Conservation (phyloP, 2,113 vertebrate species). For the Mormyrus iriodes region DNA sequence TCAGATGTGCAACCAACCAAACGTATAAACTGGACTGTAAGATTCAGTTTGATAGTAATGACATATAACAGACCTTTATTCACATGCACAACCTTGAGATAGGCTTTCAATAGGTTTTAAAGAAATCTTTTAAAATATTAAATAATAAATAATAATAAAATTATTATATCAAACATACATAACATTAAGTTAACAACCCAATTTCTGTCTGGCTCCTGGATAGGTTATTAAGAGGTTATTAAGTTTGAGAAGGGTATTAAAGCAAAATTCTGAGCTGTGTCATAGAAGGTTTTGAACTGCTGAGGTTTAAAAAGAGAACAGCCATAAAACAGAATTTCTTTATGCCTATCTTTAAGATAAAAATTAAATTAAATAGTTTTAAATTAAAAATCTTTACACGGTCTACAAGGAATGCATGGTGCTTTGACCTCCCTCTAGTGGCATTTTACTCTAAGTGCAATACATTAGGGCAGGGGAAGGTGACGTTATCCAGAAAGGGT, state of each 20-base stretch:
- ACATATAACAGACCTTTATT: not conserved
- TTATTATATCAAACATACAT: too few relatives aligned
- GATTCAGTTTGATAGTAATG: not conserved
- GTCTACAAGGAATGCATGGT: not conserved
- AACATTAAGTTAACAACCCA: too few relatives aligned
- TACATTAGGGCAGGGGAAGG: not conserved
- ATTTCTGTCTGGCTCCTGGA: too few relatives aligned
- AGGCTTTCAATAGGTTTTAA: too few relatives aligned
- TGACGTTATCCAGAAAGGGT: not conserved
- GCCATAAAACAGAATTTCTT: not conserved
- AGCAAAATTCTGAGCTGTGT: not conserved
- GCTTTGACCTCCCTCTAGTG: slow-evolving; percentile 3
- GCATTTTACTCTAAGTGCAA: not conserved
- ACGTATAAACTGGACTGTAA: not conserved
- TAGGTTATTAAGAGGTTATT: too few relatives aligned
- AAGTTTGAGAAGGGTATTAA: not conserved
- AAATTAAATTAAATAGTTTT: not conserved
- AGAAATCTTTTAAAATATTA: too few relatives aligned
- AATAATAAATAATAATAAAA: too few relatives aligned
- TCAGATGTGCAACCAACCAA: not conserved
- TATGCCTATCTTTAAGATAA: not conserved
- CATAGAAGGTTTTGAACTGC: not conserved
- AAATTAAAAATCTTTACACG: not conserved
- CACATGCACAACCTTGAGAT: not conserved
- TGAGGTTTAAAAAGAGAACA: not conserved